phyloP scores from a whole-genome alignment of 2,113 vertebrate species.

The Macquaria ambigua region DNA sequence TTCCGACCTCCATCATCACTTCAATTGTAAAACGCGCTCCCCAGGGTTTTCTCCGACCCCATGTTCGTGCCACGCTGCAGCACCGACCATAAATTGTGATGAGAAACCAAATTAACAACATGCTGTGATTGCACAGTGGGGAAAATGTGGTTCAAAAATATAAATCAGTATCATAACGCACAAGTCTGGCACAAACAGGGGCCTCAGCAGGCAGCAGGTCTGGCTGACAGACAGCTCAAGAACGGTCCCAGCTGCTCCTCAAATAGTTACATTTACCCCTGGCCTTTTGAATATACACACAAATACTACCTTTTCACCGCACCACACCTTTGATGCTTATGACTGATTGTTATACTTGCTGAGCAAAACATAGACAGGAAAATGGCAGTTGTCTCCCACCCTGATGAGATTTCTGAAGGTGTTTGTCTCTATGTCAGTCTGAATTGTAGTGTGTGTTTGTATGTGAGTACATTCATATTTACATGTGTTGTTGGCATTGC shows the following conservation, averaged over 20 bases:
- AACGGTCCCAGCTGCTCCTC: slow-evolving; percentile 76
- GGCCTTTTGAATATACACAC: slow-evolving; percentile 50
- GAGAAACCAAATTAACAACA: slow-evolving; percentile 81
- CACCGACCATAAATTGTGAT: slow-evolving; percentile 71
- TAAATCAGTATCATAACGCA: slow-evolving; percentile 77
- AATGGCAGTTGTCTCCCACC: slow-evolving; percentile 23
- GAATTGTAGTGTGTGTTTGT: slow-evolving; percentile 9
- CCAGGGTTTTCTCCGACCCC: slow-evolving; percentile 59
- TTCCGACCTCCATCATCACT: slow-evolving; percentile 67
- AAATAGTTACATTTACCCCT: slow-evolving; percentile 70
- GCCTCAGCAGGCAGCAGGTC: slow-evolving; percentile 65
- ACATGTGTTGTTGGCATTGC: slow-evolving; percentile 40
- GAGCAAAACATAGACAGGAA: slow-evolving; percentile 38
- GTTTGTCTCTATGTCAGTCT: slow-evolving; percentile 38
- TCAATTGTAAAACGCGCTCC: slow-evolving; percentile 65
- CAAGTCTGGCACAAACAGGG: slow-evolving; percentile 58
- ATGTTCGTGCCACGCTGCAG: slow-evolving; percentile 48
- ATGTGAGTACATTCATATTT: slow-evolving; percentile 40
- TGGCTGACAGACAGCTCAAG: slow-evolving; percentile 58
- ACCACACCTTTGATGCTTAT: slow-evolving; percentile 27
- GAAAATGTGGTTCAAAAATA: slow-evolving; percentile 70
- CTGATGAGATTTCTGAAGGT: slow-evolving; percentile 36
- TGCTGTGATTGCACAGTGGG: slow-evolving; percentile 74
- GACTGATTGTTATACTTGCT: slow-evolving; percentile 46
- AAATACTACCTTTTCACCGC: slow-evolving; percentile 22